Percentiles rank a stretch among this genome's conserved stretches.
These are phyloP conservation scores for Stichopus horrens DNA, from an alignment of 53 echinoderm and acorn worm species.

Conservation along the genomic window DNA sequence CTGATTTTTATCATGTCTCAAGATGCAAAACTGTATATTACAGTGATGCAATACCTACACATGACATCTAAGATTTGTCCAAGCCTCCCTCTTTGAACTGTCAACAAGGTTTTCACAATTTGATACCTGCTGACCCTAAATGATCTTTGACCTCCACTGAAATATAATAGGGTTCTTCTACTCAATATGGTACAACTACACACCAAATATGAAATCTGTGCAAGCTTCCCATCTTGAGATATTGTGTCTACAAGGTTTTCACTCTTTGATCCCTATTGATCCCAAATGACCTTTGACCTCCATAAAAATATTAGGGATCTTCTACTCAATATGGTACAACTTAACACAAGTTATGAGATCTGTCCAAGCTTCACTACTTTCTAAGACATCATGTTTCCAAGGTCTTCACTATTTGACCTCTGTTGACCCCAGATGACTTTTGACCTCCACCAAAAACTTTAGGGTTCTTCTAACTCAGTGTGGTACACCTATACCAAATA, in stretches of 20 bases:
- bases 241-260: background rate
- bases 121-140: background rate
- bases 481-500: no score
- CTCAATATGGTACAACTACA: background rate
- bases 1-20: no score
- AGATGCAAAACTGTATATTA: no score
- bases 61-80: no score
- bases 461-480: no score
- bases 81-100: background rate
- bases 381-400: background rate
- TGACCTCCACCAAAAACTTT: no score
- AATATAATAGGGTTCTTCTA: background rate
- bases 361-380: background rate
- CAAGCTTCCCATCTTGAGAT: background rate
- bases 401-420: no score
- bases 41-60: no score
- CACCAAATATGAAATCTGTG: background rate
- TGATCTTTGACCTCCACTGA: background rate
- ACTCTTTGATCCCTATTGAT: background rate
- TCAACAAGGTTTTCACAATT: background rate
- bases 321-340: background rate
- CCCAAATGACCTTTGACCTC: background rate
- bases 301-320: background rate
- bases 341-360: background rate
- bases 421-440: background rate